Percentiles rank a stretch among this genome's conserved stretches.
Conservation (phyloP, 2,113 vertebrate species). For the Sander vitreus region DNA sequence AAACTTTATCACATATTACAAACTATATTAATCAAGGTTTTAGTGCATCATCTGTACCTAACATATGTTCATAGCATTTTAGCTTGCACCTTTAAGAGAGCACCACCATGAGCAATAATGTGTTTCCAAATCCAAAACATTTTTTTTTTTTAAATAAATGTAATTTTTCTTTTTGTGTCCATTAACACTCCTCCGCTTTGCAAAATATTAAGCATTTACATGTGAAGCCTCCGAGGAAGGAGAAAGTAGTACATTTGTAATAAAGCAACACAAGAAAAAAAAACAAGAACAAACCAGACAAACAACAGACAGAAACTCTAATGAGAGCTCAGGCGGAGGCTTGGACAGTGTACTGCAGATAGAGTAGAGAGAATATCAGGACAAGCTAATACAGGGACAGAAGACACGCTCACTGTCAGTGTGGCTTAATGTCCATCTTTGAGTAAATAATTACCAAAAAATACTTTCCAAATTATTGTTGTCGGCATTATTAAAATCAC, state of each 20-base stretch:
- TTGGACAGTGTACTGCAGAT: background rate
- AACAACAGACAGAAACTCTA: background rate
- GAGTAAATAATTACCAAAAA: background rate
- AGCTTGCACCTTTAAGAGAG: background rate
- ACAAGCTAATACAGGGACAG: background rate
- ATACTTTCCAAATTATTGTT: background rate
- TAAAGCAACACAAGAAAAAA: background rate
- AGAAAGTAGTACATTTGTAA: constrained; percentile 4
- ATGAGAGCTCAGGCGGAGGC: background rate
- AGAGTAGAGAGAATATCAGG: background rate
- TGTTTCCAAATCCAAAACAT: background rate
- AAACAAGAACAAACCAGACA: background rate
- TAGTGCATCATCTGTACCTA: background rate
- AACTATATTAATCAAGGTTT: background rate
- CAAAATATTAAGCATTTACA: background rate
- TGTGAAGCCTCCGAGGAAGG: background rate
- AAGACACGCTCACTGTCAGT: background rate
- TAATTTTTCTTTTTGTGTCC: background rate
- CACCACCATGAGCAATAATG: background rate
- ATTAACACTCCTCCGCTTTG: background rate
- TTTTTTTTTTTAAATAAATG: too few relatives aligned
- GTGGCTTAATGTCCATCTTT: background rate
- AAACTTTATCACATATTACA: background rate
- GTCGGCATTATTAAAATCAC: background rate
- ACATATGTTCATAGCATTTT: background rate